Percentiles rank a stretch among this genome's conserved stretches.
Conservation (phyloP, 2,888 invertebrate species). For the Tenodera sinensis region DNA sequence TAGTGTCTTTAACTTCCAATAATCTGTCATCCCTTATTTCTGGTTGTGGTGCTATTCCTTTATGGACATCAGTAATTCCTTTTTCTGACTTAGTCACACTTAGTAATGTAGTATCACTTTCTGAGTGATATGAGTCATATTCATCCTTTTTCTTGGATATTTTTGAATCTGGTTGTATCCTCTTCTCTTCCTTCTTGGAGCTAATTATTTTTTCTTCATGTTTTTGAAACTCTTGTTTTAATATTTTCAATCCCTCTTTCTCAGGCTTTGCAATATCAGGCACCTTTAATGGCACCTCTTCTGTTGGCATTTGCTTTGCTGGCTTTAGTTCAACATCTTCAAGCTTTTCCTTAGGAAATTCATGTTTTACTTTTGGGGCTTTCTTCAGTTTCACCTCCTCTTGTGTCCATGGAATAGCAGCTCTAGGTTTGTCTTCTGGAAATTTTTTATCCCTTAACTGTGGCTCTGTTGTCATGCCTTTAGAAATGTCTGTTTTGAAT, state of each 20-base stretch:
- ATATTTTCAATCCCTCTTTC: constrained; percentile 14
- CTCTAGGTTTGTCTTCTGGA: constrained; percentile 1
- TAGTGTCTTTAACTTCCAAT: not conserved
- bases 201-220: constrained; percentile 35
- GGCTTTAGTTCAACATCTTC: constrained; percentile 53
- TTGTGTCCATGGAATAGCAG: constrained; percentile 17
- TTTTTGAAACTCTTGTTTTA: constrained; percentile 2
- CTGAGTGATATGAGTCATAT: too few relatives aligned
- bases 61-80: constrained; percentile 35
- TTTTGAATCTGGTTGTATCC: not conserved
- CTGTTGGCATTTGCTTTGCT: constrained; percentile 15
- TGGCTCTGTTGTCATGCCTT: constrained; percentile 30
- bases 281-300: too few relatives aligned
- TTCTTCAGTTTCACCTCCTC: constrained; percentile 40
- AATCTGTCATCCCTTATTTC: not conserved
- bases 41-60: constrained; percentile 30
- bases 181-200: constrained; percentile 33
- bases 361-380: constrained; percentile 43
- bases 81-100: constrained; percentile 28
- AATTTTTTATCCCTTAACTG: not conserved
- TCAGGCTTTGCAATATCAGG: too few relatives aligned
- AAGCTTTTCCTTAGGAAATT: constrained; percentile 43
- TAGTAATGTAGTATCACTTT: constrained; percentile 28
- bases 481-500: constrained; percentile 35
- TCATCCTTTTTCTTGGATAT: constrained; percentile 35